These are phyloP conservation scores for Toxonevra muliebris DNA, from an alignment of 2,888 invertebrate species.

Conservation along the genomic window DNA sequence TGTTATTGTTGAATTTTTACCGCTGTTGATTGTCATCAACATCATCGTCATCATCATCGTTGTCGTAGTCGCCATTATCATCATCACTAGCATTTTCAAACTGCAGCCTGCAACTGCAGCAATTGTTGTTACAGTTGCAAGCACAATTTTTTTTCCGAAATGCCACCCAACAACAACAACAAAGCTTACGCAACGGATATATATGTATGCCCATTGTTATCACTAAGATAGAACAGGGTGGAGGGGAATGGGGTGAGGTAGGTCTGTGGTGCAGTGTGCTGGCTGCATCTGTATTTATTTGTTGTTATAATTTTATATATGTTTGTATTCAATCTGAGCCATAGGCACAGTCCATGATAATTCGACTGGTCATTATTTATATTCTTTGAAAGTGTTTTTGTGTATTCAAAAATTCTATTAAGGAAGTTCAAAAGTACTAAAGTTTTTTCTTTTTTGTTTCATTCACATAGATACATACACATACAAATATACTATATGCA, in stretches of 20 bases:
- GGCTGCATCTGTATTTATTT: slow-evolving; percentile 9
- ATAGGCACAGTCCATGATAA: slow-evolving; percentile 49
- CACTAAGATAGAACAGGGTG: no score
- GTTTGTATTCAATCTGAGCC: no score
- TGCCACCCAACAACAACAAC: no score
- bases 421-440: slow-evolving; percentile 53
- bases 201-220: not conserved
- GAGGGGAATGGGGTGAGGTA: not conserved
- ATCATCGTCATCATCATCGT: not conserved
- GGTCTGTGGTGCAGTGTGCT: slow-evolving; percentile 17
- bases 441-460: slow-evolving; percentile 20
- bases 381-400: slow-evolving; percentile 62
- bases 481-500: not conserved
- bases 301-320: slow-evolving; percentile 13
- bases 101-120: not conserved
- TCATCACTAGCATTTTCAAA: no score
- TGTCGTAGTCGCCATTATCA: not conserved
- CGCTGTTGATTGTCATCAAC: not conserved
- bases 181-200: no score
- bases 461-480: not conserved
- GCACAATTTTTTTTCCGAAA: not conserved
- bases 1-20: no score
- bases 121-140: not conserved
- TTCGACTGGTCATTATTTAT: slow-evolving; percentile 64
- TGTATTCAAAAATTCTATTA: slow-evolving; percentile 64